Base-by-base conservation (phyloP, 2,888 invertebrate species). In the Ptilodon capucinus region DNA sequence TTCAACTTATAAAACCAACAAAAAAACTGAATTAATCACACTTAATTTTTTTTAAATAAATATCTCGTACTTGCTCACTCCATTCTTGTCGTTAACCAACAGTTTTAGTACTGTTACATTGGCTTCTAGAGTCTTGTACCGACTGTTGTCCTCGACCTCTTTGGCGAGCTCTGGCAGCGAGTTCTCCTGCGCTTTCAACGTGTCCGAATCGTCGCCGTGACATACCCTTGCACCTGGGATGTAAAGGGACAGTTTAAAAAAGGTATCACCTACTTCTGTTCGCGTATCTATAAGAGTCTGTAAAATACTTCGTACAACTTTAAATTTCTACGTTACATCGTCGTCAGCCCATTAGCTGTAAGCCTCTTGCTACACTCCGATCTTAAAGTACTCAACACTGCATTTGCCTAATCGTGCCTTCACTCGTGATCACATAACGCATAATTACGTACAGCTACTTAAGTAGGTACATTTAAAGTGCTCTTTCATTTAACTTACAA, bases 101-200 rank as follows among this genome's bases (percentile, higher is more conserved):
- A 91, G 76, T 48, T 88, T 89, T 9, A 91, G 60, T 19, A 91
- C 78, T 0, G 91, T 90, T 2, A 84, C 87, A 56, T 91, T 91
- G 8, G 88, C 91, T 59, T 90, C 86, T 46, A 91, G 61, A 18
- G 91, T 91, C 60, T 91, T 91, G 69, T 91, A 91, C 40, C 89
- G 80, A 51, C 90, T 88, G 71, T 89, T 91, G 63, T 91, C 91
- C 65, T 91, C 88, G 2, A 86, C 84, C 63, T 90, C 90, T 54
- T 78, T 82, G 8, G 79, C 67, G 3, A 89, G 73, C 44, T 76
- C 84, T n/a, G 84, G 80, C 39, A 81, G 60, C 1, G 77, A 73
- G 30, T 58, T 76, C 48, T 79, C 79, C 49, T 74, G 71, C 19
- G 60, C 54, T 40, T 57, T 69, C 42, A 58, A 60, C 54, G 51